phyloP scores from a whole-genome alignment of 2,797 vertebrate species.

The Champsocephalus esox region DNA sequence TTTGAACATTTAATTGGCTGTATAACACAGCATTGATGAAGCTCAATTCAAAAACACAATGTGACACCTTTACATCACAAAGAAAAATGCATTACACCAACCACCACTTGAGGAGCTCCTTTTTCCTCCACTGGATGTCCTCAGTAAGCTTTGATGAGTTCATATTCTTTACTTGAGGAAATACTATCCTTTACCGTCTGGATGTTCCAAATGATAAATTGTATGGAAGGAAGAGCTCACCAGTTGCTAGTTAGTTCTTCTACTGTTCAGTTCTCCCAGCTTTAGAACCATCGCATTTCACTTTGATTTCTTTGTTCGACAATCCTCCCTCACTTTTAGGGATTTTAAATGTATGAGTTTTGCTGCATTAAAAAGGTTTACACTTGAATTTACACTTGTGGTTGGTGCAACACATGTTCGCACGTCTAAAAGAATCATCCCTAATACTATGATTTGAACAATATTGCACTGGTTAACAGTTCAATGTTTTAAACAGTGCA shows the following conservation, averaged over 20 bases:
- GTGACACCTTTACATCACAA: background rate
- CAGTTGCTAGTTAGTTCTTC: background rate
- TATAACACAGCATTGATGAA: background rate
- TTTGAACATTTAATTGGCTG: too few relatives aligned
- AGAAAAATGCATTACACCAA: background rate
- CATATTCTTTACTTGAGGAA: background rate
- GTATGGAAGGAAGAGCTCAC: background rate
- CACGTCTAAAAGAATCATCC: too few relatives aligned
- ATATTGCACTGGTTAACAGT: too few relatives aligned
- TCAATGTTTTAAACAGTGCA: too few relatives aligned
- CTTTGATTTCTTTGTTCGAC: background rate
- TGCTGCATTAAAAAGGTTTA: too few relatives aligned
- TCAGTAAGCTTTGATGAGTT: conserved; percentile 37
- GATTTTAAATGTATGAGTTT: too few relatives aligned
- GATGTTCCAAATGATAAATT: background rate
- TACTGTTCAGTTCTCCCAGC: background rate
- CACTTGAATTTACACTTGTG: too few relatives aligned
- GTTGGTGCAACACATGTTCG: too few relatives aligned
- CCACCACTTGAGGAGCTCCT: background rate
- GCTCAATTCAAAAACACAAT: background rate
- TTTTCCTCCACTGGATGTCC: conserved; percentile 55
- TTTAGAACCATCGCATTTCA: background rate
- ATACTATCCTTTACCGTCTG: background rate
- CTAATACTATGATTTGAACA: too few relatives aligned
- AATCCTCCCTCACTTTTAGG: background rate